Evolutionary conservation across 1,140 invertebrate genomes (phyloP), one percentile per base, ranked within the genome.

Genomic region (Drosophila kohkoa): DNA sequence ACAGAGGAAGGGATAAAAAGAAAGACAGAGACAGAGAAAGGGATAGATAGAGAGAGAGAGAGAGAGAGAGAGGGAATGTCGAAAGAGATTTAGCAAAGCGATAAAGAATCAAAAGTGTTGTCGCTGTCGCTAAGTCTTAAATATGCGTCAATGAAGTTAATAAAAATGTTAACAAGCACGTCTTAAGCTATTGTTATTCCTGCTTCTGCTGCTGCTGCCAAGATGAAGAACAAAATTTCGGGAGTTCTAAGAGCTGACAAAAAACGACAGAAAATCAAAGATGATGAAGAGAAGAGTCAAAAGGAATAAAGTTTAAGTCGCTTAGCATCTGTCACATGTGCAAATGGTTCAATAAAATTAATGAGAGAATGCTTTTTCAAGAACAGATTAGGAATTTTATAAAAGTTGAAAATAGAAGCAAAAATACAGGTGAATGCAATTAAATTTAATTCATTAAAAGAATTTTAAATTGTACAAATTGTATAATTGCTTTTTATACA

Each of bases 141-240:
- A 74, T 77, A 75, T 81, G 71, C 71, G 20, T 6, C 64, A 75
- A 79, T 73, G 51, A 76, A 28, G 32, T 54, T 38, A 57, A 77
- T 64, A 76, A 73, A 77, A 75, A 81, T 86, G 70, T 70, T 79
- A 75, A 79, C 79, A 71, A 71, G 59, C 20, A 7, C 13, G 11
- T 60, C 45, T 58, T 38, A 45, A 49, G 55, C 54, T 70, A 78
- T 75, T 16, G 7, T 49, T 11, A n/a, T 45, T 65, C n/a, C 8
- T 11, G 8, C 4, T 20, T 15, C 51, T 11, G n/a, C 32, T 65
- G 20, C 8, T 11, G 8, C 4, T 20, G 15, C 51, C 51, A 32
- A 4, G 20, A 3, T 25, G 20, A 25, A 25, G 20, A 8, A 8
- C 15, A 16, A 25, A 32, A 20, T 13, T 16, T 55, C 13, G 11